Evolutionary conservation across 2,888 invertebrate genomes (phyloP), one percentile per base, ranked within the genome.

Genomic region (Nasonia oneida): DNA sequence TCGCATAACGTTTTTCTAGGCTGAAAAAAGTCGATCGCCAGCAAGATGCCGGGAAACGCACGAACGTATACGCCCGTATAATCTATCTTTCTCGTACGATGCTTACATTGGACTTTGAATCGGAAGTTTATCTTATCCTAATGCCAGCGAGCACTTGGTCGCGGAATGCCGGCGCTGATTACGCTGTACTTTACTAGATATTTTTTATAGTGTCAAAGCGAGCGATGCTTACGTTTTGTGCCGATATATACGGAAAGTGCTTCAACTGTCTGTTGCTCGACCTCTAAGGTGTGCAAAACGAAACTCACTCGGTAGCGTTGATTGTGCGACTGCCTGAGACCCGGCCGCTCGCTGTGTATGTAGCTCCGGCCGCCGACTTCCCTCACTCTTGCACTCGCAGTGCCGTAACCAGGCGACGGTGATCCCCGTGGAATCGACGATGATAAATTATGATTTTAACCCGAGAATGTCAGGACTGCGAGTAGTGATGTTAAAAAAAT

Each of bases 301-400:
- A 50, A 67, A 67, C 8, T 29, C 12, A 75, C 75, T 67, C 50
- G 23, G 37, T 14, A 75, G 74, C 75, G 29, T 47, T 42, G 74
- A 42, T 33, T 81, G 61, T 29, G 12, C 33, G 42, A 74, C 81
- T 82, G 39, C 29, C 67, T 47, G 67, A 67, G 67, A 39, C 39
- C 47, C 33, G 33, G 50, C 3, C 33, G 23, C 12, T 10, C 29
- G 29, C 33, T 75, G n/a, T 50, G n/a, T 67, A 75, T 50, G 67
- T 64, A 64, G 42, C 33, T 8, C 29, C 29, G 3, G n/a, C 61
- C 18, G 71, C 53, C 33, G 47, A 50, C 8, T 82, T 75, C 75
- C 81, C 81, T 82, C 75, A 67, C 81, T 81, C 81, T 64, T 33
- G 33, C n/a, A 33, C 47, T 18, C 81, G 29, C 29, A 82, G 81